A percentile compares a stretch with the other conserved stretches of the same genome.
Evolutionary conservation across 2,888 invertebrate species (phyloP).

Genomic region (Myopa tessellatipennis): DNA sequence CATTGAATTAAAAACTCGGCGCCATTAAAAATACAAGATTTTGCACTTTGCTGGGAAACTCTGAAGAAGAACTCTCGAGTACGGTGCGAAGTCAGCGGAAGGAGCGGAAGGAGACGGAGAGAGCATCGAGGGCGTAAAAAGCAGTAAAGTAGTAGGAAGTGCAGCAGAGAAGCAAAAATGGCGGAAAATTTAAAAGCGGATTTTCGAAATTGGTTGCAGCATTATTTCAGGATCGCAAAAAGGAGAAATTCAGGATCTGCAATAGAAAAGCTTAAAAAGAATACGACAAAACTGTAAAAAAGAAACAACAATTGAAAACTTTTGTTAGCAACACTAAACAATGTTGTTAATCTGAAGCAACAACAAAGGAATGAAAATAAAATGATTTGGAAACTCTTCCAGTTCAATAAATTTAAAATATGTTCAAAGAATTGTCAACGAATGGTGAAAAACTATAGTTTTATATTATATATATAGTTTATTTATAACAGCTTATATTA

Average conservation of each 20-base stretch:
- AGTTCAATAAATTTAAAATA: not conserved
- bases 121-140: not conserved
- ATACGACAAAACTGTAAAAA: not conserved
- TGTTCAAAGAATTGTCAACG: not conserved
- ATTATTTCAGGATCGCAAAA: not conserved
- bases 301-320: constrained; percentile 8
- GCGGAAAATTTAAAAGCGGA: not conserved
- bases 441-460: no score
- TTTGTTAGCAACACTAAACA: constrained; percentile 11
- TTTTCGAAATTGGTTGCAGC: not conserved
- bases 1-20: constrained; percentile 9
- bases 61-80: not conserved
- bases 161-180: not conserved
- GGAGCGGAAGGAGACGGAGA: not conserved
- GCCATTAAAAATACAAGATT: constrained; percentile 37
- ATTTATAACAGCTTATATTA: no score
- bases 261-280: not conserved
- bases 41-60: constrained; percentile 32
- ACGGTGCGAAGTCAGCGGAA: not conserved
- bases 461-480: no score
- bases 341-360: not conserved
- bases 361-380: not conserved
- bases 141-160: not conserved
- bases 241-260: not conserved
- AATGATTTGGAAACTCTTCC: not conserved